phyloP scores from a whole-genome alignment of 2,113 vertebrate genomes.

The Hippocampus guttulatus region DNA sequence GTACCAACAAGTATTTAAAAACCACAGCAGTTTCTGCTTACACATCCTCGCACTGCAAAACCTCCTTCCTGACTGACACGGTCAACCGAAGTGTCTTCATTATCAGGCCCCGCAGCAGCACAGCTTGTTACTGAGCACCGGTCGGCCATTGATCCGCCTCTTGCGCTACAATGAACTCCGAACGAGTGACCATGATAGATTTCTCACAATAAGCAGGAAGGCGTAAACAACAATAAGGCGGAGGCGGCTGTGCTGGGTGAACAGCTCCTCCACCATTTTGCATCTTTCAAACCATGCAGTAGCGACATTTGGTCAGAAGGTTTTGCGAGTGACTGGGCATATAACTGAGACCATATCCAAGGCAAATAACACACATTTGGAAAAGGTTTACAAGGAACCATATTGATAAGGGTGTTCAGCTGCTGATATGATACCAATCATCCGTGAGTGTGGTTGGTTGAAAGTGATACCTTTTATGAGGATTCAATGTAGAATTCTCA shows the following conservation, averaged over 20 bases:
- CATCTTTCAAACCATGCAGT: conserved; percentile 5
- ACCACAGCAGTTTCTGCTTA: background rate
- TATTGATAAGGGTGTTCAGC: too few relatives aligned
- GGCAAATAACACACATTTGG: background rate
- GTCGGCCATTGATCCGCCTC: conserved; percentile 39
- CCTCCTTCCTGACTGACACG: conserved; percentile 11
- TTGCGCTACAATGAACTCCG: conserved; percentile 26
- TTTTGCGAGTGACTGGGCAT: conserved; percentile 1
- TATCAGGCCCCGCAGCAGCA: conserved; percentile 18
- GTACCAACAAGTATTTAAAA: background rate
- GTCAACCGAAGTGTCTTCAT: conserved; percentile 17
- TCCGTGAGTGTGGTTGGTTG: too few relatives aligned
- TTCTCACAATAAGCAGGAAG: background rate
- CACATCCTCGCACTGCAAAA: background rate
- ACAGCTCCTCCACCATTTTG: background rate
- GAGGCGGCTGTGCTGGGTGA: background rate
- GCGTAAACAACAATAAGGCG: conserved; percentile 18
- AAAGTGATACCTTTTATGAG: too few relatives aligned
- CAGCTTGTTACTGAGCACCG: conserved; percentile 34
- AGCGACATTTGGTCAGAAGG: conserved; percentile 14
- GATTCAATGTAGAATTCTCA: too few relatives aligned
- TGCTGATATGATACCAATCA: too few relatives aligned
- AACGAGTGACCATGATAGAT: conserved; percentile 41
- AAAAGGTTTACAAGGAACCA: too few relatives aligned
- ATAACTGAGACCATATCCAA: background rate